Percentiles rank a stretch among this genome's conserved stretches.
These are phyloP conservation scores for Sebastes fasciatus DNA, from an alignment of 2,113 vertebrate species.

Conservation along the genomic window DNA sequence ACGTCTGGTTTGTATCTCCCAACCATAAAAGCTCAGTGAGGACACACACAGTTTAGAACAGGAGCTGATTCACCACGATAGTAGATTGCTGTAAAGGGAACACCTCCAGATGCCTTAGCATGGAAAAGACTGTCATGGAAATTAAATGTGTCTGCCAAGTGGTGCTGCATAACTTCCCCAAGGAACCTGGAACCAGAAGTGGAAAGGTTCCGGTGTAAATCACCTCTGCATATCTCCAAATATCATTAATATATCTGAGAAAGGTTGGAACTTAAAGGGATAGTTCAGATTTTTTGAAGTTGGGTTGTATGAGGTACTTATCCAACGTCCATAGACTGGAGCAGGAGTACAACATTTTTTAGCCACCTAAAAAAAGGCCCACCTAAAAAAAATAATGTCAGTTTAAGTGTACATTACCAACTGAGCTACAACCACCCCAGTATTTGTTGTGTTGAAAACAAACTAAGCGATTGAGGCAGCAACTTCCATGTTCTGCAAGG, in stretches of 20 bases:
- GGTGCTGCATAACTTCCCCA: neutral
- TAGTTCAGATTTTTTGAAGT: too few relatives aligned
- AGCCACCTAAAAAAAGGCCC: too few relatives aligned
- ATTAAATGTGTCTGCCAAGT: slow-evolving; percentile 23
- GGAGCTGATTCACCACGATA: slow-evolving; percentile 43
- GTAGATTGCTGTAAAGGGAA: slow-evolving; percentile 6
- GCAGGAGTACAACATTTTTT: too few relatives aligned
- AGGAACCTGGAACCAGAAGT: neutral
- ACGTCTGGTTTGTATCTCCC: slow-evolving; percentile 55
- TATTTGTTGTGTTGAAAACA: neutral
- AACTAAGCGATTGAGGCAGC: neutral
- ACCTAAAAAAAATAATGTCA: neutral
- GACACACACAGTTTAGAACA: slow-evolving; percentile 33
- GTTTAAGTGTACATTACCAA: too few relatives aligned
- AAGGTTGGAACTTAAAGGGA: neutral
- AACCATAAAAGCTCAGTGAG: slow-evolving; percentile 19
- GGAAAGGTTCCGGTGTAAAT: slow-evolving; percentile 7
- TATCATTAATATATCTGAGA: slow-evolving; percentile 14
- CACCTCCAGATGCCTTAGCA: neutral
- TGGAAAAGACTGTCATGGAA: slow-evolving; percentile 19
- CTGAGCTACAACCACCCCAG: too few relatives aligned
- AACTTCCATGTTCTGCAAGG: neutral
- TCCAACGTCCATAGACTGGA: too few relatives aligned
- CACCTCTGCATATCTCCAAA: neutral
- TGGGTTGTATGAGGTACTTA: too few relatives aligned